phyloP scores from a whole-genome alignment of 2,797 vertebrate genomes.

The Hippopotamyrus pictus region DNA sequence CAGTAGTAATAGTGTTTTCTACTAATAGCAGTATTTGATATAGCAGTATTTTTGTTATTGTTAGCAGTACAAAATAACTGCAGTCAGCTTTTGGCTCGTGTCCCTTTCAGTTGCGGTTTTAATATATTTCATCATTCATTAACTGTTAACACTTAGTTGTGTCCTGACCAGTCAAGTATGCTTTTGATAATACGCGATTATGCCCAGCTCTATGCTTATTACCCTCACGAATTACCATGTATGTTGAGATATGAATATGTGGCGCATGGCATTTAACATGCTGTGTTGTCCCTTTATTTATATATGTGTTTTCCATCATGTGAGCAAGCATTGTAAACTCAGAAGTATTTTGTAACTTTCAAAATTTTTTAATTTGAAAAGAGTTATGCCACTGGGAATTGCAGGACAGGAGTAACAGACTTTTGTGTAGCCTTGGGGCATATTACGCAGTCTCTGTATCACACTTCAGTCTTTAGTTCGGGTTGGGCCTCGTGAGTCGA shows the following conservation, averaged over 20 bases:
- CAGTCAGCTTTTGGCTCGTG: neutral
- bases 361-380: neutral
- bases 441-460: neutral
- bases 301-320: neutral
- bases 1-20: neutral
- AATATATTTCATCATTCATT: conserved; percentile 71
- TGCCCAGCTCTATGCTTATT: conserved; percentile 86
- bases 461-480: neutral
- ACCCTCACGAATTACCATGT: conserved; percentile 52
- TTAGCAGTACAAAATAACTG: neutral
- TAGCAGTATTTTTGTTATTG: neutral
- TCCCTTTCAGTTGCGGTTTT: neutral
- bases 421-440: neutral
- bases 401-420: neutral
- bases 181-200: conserved; percentile 82
- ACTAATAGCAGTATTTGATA: neutral
- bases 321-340: neutral
- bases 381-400: neutral
- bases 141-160: conserved; percentile 80
- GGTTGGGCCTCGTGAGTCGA: neutral
- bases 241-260: conserved; percentile 55
- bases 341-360: neutral
- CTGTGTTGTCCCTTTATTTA: neutral
- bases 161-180: conserved; percentile 91
- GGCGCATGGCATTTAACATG: neutral